Evolutionary conservation across 2,888 invertebrate genomes (phyloP).

Genomic region (Polietes domitor): DNA sequence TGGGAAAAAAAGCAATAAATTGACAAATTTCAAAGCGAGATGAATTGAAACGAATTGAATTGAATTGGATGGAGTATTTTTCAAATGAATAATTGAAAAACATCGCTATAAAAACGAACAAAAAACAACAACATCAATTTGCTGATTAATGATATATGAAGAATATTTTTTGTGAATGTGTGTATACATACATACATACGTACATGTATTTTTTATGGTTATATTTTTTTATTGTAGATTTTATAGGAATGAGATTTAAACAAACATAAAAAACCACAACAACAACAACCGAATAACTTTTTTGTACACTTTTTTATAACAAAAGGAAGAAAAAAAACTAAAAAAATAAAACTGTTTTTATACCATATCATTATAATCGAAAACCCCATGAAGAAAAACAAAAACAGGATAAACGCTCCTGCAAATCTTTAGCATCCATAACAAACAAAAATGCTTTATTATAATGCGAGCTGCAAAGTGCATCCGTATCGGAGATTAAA

Average conservation of each 20-base stretch:
- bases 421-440: neutral
- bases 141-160: neutral
- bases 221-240: slow-evolving; percentile 12
- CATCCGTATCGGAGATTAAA: neutral
- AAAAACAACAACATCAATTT: neutral
- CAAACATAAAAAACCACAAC: neutral
- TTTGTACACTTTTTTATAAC: slow-evolving; percentile 20
- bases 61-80: neutral
- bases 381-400: neutral
- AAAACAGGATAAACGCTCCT: neutral
- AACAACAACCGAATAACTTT: neutral
- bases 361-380: neutral
- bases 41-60: neutral
- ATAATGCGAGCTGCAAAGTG: neutral
- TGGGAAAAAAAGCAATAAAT: neutral
- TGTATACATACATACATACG: no score
- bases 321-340: neutral
- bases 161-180: neutral
- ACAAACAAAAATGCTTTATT: neutral
- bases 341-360: slow-evolving; percentile 8
- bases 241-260: slow-evolving; percentile 22
- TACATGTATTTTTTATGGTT: slow-evolving; percentile 11
- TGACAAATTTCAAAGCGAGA: neutral
- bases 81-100: neutral
- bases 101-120: neutral